phyloP scores from a whole-genome alignment of 1,140 invertebrate species.

The Stegodyphus dumicola region DNA sequence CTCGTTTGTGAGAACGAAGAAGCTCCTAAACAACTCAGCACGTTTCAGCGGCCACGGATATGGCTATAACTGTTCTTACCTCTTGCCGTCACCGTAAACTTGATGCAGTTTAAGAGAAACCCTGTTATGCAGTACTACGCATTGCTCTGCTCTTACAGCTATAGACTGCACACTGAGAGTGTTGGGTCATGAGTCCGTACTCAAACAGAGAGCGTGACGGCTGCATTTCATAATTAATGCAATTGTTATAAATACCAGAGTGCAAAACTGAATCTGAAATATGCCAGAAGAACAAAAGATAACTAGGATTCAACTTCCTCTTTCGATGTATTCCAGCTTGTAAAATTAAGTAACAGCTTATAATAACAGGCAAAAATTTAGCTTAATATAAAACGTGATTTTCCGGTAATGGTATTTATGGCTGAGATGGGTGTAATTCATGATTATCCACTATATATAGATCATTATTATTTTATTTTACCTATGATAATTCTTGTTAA shows the following conservation, averaged over 20 bases:
- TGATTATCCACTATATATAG: no score
- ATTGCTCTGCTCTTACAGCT: not conserved
- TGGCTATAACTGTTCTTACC: conserved; percentile 53
- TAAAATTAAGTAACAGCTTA: no score
- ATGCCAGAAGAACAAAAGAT: not conserved
- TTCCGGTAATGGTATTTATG: no score
- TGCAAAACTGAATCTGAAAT: not conserved
- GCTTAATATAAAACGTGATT: no score
- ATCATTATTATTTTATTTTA: no score
- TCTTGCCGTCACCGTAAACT: conserved; percentile 37
- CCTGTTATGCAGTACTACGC: not conserved
- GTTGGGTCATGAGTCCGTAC: conserved; percentile 10
- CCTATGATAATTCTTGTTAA: no score
- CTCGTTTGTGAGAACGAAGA: conserved; percentile 49
- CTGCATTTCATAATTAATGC: conserved; percentile 34
- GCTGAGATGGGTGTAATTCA: no score
- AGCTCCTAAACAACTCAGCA: conserved; percentile 36
- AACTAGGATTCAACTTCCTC: not conserved
- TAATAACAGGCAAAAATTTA: no score
- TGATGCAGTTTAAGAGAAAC: not conserved
- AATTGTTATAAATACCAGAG: not conserved
- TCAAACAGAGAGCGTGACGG: conserved; percentile 8
- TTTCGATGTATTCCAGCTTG: not conserved
- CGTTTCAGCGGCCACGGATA: conserved; percentile 30
- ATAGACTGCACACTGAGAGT: not conserved